Base-by-base conservation (phyloP, 2,888 invertebrate genomes). In the Parochlus steinenii region DNA sequence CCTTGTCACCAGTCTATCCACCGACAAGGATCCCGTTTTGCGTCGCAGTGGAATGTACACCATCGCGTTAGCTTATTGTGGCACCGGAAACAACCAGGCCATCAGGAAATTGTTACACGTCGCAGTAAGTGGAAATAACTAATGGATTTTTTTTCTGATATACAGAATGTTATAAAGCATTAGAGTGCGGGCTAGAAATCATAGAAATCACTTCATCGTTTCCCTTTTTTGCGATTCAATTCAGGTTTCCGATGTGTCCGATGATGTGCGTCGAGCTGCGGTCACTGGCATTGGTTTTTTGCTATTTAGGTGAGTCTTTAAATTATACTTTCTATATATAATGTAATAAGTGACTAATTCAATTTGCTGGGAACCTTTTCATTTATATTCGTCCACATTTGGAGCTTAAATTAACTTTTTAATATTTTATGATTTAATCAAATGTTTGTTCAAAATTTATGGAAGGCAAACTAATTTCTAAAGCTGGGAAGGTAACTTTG, bases 201-300 rank as follows among this genome's bases (percentile, higher is more conserved):
- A n/a, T n/a, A n/a, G n/a, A n/a, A n/a, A n/a, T n/a, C n/a, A n/a
- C n/a, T n/a, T n/a, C n/a, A n/a, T n/a, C n/a, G n/a, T n/a, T n/a
- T n/a, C n/a, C n/a, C n/a, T n/a, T n/a, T n/a, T n/a, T n/a, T n/a
- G 16, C 22, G n/a, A 16, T 30, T 22, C 15, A 28, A 30, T 23
- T 4, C 44, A 71, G 71, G 71, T 77, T 25, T 92, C 93, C 24
- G 98, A 98, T 63, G 97, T 98, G 0, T 97, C 97, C 53, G 93
- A 98, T 54, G 98, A 98, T 61, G 98, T 99, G 2, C 76, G 98
- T 42, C 75, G 98, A 39, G 95, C 95, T 36, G 97, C 98, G 23
- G 97, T 97, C 12, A 97, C 93, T 7, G 92, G 93, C n/a, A 71
- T 98, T 38, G 98, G 98, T 46, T 98, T 98, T 57, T 71, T 99